These are phyloP conservation scores for Indicator maculatus DNA, from an alignment of 2,113 vertebrate genomes.

Conservation along the genomic window DNA sequence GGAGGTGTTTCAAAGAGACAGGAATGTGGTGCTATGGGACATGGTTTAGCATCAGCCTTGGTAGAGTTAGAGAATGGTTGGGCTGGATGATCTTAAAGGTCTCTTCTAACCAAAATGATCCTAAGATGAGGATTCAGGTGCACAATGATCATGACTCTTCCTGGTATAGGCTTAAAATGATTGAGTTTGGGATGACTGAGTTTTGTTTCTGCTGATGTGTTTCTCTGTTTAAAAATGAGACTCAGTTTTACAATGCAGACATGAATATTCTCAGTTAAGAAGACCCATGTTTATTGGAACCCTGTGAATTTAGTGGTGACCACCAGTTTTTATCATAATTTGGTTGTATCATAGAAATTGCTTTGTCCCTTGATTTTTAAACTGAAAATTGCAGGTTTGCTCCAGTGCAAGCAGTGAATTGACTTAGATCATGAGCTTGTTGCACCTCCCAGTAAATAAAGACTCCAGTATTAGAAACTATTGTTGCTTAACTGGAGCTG, in stretches of 20 bases:
- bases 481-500: background rate
- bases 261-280: background rate
- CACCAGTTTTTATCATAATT: background rate
- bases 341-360: background rate
- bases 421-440: background rate
- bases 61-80: too few species aligned
- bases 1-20: too few species aligned
- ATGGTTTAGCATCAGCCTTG: too few species aligned
- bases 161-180: background rate
- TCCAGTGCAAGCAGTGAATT: background rate
- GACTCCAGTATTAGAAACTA: background rate
- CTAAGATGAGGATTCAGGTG: background rate
- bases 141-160: background rate
- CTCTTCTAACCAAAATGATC: too few species aligned
- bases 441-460: background rate
- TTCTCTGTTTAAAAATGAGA: background rate
- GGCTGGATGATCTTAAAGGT: too few species aligned
- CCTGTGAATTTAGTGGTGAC: background rate
- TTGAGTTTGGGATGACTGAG: background rate
- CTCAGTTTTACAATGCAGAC: background rate
- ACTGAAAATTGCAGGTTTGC: background rate
- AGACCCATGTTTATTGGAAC: accelerated
- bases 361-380: background rate
- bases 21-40: too few species aligned
- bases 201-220: background rate